Base-by-base conservation (phyloP, 2,888 invertebrate genomes). In the Drosophila emarginata region DNA sequence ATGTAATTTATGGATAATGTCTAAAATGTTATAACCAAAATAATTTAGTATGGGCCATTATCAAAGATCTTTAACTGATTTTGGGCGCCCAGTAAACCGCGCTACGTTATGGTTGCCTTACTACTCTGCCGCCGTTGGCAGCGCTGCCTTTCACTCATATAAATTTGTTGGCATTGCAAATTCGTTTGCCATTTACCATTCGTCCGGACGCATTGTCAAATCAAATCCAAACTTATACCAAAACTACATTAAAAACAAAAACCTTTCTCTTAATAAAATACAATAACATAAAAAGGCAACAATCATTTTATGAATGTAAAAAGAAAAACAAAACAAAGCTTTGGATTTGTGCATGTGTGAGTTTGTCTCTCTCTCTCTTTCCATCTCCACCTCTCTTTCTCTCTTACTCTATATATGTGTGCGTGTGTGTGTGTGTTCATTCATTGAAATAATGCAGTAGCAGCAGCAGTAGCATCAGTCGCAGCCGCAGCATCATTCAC, bases 151-250 rank as follows among this genome's bases (percentile, higher is more conserved):
- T 91, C 91, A 91, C 92, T 92, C 84, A 91, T 90, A 90, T 92
- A 92, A 92, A 92, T 90, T 90, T 88, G 87, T 89, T 90, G 89
- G 89, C 91, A 91, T 91, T 91, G 90, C 89, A 91, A 83, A 90
- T 90, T 90, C 91, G 90, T 89, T 54, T 90, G 89, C 91, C 91
- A 92, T 92, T 92, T 90, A 89, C 91, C 91, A 92, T 92, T 92
- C 90, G 89, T 89, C 82, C 45, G 21, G 87, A 89, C 87, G 83
- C 85, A 89, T 72, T 76, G 72, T 87, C 88, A 89, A 89, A 90
- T 90, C 90, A 59, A 70, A 26, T 56, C 60, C 56, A 58, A 72
- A 54, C 72, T 36, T 54, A 36, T 18, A 21, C 36, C 40, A 74
- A 64, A 70, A 67, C 69, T 69, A 76, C 72, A 74, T 68, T 26